Conservation (phyloP, 2,888 invertebrate genomes). For the Aphodius sticticus region DNA sequence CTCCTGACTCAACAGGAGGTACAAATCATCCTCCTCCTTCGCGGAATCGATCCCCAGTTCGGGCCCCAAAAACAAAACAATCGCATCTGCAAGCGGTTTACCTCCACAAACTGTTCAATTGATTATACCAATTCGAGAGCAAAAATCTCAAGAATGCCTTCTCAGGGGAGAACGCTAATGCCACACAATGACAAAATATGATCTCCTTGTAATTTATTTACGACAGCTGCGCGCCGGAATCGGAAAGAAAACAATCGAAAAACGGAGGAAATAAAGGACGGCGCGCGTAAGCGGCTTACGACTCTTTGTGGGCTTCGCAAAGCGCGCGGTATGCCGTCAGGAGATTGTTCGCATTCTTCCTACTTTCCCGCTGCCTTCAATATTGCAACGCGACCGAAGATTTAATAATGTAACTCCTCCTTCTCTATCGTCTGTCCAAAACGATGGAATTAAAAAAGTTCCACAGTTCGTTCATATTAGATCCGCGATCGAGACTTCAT, state of each 20-base stretch:
- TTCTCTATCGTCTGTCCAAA: neutral
- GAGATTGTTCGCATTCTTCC: neutral
- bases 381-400: neutral
- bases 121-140: neutral
- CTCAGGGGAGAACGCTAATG: neutral
- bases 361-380: neutral
- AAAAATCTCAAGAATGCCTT: neutral
- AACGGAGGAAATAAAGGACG: neutral
- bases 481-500: neutral
- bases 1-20: neutral
- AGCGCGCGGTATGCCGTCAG: neutral
- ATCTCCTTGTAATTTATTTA: neutral
- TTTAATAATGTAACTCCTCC: constrained; percentile 4
- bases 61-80: neutral
- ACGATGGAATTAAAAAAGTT: neutral
- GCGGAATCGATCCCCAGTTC: neutral
- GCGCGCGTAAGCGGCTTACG: neutral
- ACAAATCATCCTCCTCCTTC: neutral
- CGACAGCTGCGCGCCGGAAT: neutral
- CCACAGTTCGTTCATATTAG: neutral
- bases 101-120: neutral
- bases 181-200: neutral
- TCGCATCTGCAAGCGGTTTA: constrained; percentile 4
- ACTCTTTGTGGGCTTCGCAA: neutral
- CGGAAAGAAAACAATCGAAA: constrained; percentile 4